Conservation (phyloP, 2,888 invertebrate genomes). For the Meloe dianella region DNA sequence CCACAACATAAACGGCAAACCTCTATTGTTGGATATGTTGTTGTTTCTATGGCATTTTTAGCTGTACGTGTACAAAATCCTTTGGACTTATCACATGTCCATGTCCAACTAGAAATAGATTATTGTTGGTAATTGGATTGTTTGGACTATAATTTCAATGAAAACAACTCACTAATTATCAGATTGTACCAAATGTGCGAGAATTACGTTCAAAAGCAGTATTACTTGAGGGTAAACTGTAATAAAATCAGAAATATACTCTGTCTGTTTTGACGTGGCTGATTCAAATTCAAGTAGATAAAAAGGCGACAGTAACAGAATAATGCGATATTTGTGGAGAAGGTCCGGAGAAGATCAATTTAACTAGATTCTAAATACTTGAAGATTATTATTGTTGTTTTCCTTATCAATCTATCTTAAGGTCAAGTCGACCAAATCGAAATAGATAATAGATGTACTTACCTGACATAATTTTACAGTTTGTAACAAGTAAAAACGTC, state of each 20-base stretch:
- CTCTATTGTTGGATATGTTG: slow-evolving; percentile 57
- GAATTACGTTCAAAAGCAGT: background rate
- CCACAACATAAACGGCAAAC: slow-evolving; percentile 74
- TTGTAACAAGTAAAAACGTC: too few species aligned
- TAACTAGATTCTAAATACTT: too few species aligned
- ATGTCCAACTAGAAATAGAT: slow-evolving; percentile 4
- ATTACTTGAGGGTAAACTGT: background rate
- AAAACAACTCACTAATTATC: background rate
- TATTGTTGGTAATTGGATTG: background rate
- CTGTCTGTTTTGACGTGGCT: too few species aligned
- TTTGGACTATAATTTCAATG: too few species aligned
- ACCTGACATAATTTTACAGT: slow-evolving; percentile 3
- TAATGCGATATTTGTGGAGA: too few species aligned
- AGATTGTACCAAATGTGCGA: background rate
- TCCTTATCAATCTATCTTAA: too few species aligned
- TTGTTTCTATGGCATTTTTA: background rate
- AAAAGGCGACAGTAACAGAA: too few species aligned
- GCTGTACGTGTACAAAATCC: background rate
- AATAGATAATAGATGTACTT: too few species aligned
- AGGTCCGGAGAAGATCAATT: too few species aligned
- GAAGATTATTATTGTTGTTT: too few species aligned
- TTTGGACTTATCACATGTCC: slow-evolving; percentile 11
- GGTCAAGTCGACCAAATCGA: too few species aligned
- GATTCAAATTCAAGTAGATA: too few species aligned
- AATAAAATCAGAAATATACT: background rate